Percentiles rank a stretch among this genome's conserved stretches.
Evolutionary conservation across 2,113 vertebrate species (phyloP).

Genomic region (Speoplatyrhinus poulsoni): DNA sequence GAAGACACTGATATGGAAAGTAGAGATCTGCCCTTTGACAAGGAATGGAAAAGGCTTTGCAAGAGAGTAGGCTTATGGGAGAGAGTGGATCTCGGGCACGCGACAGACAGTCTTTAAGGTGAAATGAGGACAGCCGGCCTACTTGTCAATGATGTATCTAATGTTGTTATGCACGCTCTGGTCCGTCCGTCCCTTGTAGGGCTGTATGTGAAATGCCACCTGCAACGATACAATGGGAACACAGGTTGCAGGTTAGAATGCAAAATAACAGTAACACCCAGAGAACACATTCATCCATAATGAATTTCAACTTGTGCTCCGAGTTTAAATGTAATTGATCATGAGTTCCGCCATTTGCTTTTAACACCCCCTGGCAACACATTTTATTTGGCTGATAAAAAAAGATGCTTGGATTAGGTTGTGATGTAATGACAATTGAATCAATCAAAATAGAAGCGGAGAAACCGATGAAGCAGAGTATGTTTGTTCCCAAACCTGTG

Average conservation of each 20-base stretch:
- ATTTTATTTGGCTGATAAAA: too few relatives aligned
- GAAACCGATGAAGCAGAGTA: too few relatives aligned
- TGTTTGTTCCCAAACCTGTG: too few relatives aligned
- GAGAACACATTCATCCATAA: too few relatives aligned
- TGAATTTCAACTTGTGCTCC: too few relatives aligned
- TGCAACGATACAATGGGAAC: slow-evolving; percentile 53
- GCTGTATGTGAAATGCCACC: slow-evolving; percentile 90
- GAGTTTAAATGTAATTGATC: too few relatives aligned
- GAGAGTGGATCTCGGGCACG: background rate
- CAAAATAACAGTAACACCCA: background rate
- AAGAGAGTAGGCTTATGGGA: too few relatives aligned
- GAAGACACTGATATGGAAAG: slow-evolving; percentile 2
- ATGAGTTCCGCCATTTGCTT: too few relatives aligned
- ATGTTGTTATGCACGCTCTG: slow-evolving; percentile 86
- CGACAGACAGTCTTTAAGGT: background rate
- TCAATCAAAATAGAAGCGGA: too few relatives aligned
- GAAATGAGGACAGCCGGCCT: slow-evolving; percentile 44
- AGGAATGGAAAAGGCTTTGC: slow-evolving; percentile 3
- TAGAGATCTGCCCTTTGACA: slow-evolving; percentile 4
- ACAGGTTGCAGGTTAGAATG: background rate
- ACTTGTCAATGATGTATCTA: slow-evolving; percentile 90
- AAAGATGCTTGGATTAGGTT: too few relatives aligned
- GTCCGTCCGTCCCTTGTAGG: slow-evolving; percentile 87
- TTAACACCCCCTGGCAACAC: too few relatives aligned
- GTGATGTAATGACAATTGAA: too few relatives aligned